Evolutionary conservation across 2,888 invertebrate genomes (phyloP).

Genomic region (Cephus runcator): DNA sequence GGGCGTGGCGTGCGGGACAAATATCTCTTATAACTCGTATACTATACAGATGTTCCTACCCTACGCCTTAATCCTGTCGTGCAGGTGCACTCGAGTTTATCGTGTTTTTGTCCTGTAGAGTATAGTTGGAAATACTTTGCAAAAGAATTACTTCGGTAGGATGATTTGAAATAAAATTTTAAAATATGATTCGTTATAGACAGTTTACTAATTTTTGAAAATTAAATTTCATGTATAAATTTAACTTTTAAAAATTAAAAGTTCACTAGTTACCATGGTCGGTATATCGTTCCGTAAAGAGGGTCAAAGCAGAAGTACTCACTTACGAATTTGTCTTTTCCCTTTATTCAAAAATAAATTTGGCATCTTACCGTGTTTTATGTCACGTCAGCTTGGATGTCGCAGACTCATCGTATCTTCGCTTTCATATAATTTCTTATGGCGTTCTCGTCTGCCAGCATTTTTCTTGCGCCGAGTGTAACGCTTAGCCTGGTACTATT

Average conservation of each 20-base stretch:
- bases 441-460: background rate
- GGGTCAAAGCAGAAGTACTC: too few species aligned
- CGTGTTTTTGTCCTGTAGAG: background rate
- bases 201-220: background rate
- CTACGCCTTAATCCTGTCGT: slow-evolving; percentile 8
- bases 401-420: background rate
- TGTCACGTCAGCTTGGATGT: background rate
- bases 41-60: background rate
- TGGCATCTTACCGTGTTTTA: background rate
- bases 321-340: background rate
- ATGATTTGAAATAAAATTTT: background rate
- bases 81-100: background rate
- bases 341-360: background rate
- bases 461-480: background rate
- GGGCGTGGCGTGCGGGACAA: slow-evolving; percentile 11
- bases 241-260: background rate
- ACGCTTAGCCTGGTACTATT: background rate
- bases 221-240: background rate
- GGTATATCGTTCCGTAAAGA: too few species aligned
- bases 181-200: background rate
- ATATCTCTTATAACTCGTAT: background rate
- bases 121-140: background rate
- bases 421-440: background rate
- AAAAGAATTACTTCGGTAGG: background rate
- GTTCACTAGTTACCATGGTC: too few species aligned